Evolutionary conservation across 2,888 invertebrate species (phyloP).

Genomic region (Scotopteryx bipunctaria): DNA sequence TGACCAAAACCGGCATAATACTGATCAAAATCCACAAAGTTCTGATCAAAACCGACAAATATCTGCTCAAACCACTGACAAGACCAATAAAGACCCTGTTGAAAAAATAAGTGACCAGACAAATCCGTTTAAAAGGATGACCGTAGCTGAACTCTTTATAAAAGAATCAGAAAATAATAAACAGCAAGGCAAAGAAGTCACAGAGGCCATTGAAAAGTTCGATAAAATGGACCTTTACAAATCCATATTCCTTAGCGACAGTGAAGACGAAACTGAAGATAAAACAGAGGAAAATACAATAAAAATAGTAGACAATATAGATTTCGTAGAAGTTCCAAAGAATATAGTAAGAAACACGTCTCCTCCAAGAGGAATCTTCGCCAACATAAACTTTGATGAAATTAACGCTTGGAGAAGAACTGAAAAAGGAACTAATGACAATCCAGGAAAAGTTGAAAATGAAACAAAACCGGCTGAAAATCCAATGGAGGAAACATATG

Average conservation of each 20-base stretch:
- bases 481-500: conserved; percentile 66
- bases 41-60: conserved; percentile 9
- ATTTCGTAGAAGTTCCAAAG: conserved; percentile 66
- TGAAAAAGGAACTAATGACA: conserved; percentile 34
- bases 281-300: conserved; percentile 11
- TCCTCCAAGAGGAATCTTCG: conserved; percentile 88
- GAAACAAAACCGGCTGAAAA: no score
- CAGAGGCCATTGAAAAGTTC: conserved; percentile 74
- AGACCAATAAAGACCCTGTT: conserved; percentile 3
- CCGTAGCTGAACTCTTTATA: conserved; percentile 73
- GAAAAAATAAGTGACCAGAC: conserved; percentile 22
- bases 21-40: conserved; percentile 7
- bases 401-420: conserved; percentile 75
- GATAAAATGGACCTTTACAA: conserved; percentile 91
- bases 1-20: neutral
- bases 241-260: conserved; percentile 93
- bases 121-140: conserved; percentile 65
- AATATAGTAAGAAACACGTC: conserved; percentile 86
- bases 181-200: conserved; percentile 54
- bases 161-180: conserved; percentile 71
- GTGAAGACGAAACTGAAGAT: conserved; percentile 83
- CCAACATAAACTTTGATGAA: conserved; percentile 85
- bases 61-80: no score
- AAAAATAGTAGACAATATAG: conserved; percentile 24
- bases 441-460: conserved; percentile 21